phyloP scores from a whole-genome alignment of 2,888 invertebrate species.

The Alviniconcha strummeri region DNA sequence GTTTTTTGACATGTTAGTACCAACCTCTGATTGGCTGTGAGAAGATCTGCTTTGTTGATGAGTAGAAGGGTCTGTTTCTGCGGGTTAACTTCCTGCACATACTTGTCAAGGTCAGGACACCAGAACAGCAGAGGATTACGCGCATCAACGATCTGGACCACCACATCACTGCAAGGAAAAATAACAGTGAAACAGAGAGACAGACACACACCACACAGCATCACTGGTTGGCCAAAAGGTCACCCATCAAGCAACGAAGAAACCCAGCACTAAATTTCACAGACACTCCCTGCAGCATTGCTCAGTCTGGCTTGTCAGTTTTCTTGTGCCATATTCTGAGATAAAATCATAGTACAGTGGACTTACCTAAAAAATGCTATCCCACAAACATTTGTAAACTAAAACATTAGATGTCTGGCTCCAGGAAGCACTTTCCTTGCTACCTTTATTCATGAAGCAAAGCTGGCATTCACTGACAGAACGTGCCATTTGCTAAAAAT shows the following conservation, averaged over 20 bases:
- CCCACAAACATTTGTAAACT: no score
- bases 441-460: no score
- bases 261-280: no score
- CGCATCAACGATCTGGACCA: constrained; percentile 96
- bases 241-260: not conserved
- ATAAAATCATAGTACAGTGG: no score
- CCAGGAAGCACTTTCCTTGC: no score
- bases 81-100: constrained; percentile 85
- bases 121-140: constrained; percentile 95
- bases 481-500: no score
- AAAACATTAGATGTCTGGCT: no score
- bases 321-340: no score
- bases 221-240: not conserved
- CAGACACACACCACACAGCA: not conserved
- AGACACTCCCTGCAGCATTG: no score
- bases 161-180: constrained; percentile 82
- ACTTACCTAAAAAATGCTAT: no score
- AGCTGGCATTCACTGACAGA: no score
- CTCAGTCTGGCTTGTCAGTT: no score
- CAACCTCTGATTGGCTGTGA: constrained; percentile 85
- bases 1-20: not conserved
- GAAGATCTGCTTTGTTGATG: constrained; percentile 96
- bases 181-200: not conserved
- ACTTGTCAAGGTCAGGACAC: constrained; percentile 92
- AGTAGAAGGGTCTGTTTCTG: constrained; percentile 88